Evolutionary conservation across 2,797 vertebrate genomes (phyloP).

Genomic region (Cossypha heuglini): DNA sequence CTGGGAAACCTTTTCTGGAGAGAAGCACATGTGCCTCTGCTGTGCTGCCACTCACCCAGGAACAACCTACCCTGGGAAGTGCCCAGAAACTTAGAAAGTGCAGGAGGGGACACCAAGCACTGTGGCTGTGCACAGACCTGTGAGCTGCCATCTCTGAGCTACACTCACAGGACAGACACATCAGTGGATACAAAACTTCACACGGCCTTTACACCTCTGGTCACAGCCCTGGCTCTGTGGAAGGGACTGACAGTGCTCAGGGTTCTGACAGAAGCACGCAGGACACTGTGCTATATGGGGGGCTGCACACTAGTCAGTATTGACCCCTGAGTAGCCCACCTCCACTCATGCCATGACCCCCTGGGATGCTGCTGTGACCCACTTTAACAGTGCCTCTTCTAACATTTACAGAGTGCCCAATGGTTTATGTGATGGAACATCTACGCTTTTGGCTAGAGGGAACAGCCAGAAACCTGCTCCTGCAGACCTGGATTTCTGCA

Average conservation of each 20-base stretch:
- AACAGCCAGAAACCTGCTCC: neutral
- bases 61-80: neutral
- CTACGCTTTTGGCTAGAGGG: neutral
- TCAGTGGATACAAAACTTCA: neutral
- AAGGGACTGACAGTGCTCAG: neutral
- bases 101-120: neutral
- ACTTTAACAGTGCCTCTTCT: neutral
- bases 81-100: neutral
- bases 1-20: neutral
- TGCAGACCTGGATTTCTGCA: rapidly evolving
- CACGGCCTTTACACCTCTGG: neutral
- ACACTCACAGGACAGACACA: neutral
- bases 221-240: rapidly evolving
- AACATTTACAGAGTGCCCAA: neutral
- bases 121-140: rapidly evolving
- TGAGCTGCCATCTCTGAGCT: neutral
- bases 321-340: neutral
- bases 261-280: neutral
- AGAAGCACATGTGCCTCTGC: rapidly evolving
- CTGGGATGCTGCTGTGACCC: neutral
- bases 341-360: neutral
- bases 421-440: neutral
- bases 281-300: neutral
- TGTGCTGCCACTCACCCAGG: neutral
- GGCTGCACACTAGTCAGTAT: neutral